Percentiles rank a stretch among this genome's conserved stretches.
Conservation (phyloP, 2,888 invertebrate genomes). For the Argyresthia goedartella region DNA sequence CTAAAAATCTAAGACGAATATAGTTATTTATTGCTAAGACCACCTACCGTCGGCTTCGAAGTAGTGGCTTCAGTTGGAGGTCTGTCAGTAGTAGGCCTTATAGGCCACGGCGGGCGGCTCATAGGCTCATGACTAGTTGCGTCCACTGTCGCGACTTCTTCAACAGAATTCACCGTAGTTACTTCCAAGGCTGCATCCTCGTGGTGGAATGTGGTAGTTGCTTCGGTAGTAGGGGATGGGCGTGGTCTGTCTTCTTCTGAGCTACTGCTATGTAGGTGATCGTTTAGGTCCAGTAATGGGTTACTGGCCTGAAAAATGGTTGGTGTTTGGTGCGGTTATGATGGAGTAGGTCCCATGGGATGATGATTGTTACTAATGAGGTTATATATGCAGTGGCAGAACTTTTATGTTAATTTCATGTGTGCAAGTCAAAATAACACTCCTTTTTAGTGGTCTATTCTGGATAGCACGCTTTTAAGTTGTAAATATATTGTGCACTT, state of each 20-base stretch:
- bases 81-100: conserved; percentile 6
- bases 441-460: too few species aligned
- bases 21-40: too few species aligned
- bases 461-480: too few species aligned
- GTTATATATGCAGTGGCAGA: background rate
- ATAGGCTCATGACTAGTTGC: background rate
- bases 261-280: background rate
- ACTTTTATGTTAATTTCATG: background rate
- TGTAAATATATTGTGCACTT: too few species aligned
- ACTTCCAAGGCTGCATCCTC: background rate
- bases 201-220: background rate
- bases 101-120: background rate
- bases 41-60: background rate
- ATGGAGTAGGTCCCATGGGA: too few species aligned
- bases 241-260: background rate
- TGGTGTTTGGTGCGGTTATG: background rate
- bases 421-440: background rate
- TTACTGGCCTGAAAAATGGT: background rate
- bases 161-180: background rate
- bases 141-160: background rate
- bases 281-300: background rate
- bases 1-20: too few species aligned
- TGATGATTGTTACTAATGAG: background rate
- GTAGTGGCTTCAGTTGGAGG: background rate
- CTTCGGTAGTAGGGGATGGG: background rate